A percentile compares a stretch with the other conserved stretches of the same genome.
These are phyloP conservation scores for Parazoanthus darwini DNA, from an alignment of 92 coral and sea anemone genomes.

Conservation along the genomic window DNA sequence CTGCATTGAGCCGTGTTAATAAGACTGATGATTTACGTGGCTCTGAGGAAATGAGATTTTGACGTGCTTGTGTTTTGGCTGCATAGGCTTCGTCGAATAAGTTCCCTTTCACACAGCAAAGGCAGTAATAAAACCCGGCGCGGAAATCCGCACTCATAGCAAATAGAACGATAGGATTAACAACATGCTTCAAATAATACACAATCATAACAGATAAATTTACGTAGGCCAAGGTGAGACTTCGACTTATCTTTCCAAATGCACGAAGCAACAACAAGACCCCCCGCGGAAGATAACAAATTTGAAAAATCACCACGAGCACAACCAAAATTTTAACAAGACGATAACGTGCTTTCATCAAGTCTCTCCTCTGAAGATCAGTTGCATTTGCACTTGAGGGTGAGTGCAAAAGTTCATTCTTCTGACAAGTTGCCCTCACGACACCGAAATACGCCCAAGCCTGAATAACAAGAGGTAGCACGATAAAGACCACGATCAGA, in stretches of 20 bases:
- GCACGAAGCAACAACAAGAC: slow-evolving; percentile 29
- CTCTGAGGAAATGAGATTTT: not conserved
- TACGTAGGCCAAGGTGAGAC: slow-evolving; percentile 21
- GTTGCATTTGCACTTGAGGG: not conserved
- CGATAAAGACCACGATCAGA: slow-evolving; percentile 48
- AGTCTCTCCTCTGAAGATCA: not conserved
- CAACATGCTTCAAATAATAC: slow-evolving; percentile 57
- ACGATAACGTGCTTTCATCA: slow-evolving; percentile 29
- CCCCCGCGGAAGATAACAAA: slow-evolving; percentile 52
- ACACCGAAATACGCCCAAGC: slow-evolving; percentile 54
- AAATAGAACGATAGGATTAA: slow-evolving; percentile 54
- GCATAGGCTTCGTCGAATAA: not conserved
- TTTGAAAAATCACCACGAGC: slow-evolving; percentile 48
- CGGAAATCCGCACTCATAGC: slow-evolving; percentile 63
- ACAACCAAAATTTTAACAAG: slow-evolving; percentile 32
- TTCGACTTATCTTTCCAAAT: slow-evolving; percentile 27
- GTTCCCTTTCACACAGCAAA: slow-evolving; percentile 17
- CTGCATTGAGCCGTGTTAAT: not conserved
- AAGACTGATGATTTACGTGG: not conserved
- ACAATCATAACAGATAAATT: slow-evolving; percentile 36
- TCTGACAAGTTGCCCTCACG: slow-evolving; percentile 20
- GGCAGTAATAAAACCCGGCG: slow-evolving; percentile 37
- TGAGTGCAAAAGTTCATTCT: slow-evolving; percentile 12
- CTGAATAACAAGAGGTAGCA: slow-evolving; percentile 51
- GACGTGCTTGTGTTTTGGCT: not conserved